A percentile compares a stretch with the other conserved stretches of the same genome.
Conservation (phyloP, 1,140 invertebrate genomes). For the Aradophagus sp. region DNA sequence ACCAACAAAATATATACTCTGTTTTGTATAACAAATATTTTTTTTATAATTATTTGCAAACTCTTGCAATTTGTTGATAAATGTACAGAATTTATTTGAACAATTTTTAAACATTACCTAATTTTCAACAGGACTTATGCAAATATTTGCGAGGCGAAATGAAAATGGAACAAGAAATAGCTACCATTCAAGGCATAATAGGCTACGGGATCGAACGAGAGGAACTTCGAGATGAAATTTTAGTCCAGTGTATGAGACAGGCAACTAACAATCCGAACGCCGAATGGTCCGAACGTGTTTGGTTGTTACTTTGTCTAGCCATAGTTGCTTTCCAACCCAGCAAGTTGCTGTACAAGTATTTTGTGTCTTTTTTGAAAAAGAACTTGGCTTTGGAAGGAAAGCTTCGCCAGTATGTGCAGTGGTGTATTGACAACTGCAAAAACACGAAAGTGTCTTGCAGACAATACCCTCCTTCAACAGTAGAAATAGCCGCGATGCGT, state of each 20-base stretch:
- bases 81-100: no score
- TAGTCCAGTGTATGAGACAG: constrained; percentile 89
- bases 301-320: constrained; percentile 91
- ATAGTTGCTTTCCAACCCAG: constrained; percentile 94
- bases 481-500: constrained; percentile 95
- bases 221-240: constrained; percentile 91
- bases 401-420: constrained; percentile 90
- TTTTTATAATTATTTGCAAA: no score
- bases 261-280: constrained; percentile 88
- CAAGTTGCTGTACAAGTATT: constrained; percentile 86
- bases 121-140: constrained; percentile 83
- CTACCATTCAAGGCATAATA: constrained; percentile 89
- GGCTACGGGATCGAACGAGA: constrained; percentile 90
- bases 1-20: no score
- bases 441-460: constrained; percentile 88
- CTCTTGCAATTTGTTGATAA: no score
- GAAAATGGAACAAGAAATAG: constrained; percentile 86
- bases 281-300: constrained; percentile 87
- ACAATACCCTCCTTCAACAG: constrained; percentile 90
- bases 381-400: constrained; percentile 82
- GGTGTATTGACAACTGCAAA: constrained; percentile 94
- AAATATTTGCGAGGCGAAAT: constrained; percentile 91
- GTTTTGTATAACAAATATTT: no score
- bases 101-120: no score
- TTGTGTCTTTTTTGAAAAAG: constrained; percentile 86